Base-by-base conservation (phyloP, 2,797 vertebrate genomes). In the Helostoma temminkii region DNA sequence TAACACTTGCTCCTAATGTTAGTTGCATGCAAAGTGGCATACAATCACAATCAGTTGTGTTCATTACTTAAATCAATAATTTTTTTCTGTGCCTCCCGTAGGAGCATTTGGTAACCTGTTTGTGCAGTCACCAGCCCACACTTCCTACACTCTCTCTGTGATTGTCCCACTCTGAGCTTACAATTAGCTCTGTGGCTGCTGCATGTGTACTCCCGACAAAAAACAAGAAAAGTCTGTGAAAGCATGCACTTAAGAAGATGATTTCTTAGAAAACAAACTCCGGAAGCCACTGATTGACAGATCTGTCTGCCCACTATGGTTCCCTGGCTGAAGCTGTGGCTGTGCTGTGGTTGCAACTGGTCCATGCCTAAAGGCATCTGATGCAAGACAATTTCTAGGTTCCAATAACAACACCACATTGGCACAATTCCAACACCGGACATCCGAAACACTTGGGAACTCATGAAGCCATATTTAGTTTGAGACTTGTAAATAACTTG, bases 271-370 rank as follows among this genome's bases (percentile, higher is more conserved):
- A 91, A 93, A 92, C 90, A 90, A 91, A 89, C 86, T 93, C 93
- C 92, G 93, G 93, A 94, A 94, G 88, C 86, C 85, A 65, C 87
- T 86, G 87, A 87, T 77, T 86, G 87, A 86, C 85, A 83, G 89
- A 85, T 82, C 55, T 83, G 81, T 85, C 91, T 88, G 86, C 92
- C 93, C 92, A 92, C 92, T 89, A 89, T 83, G 82, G 80, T 85
- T 76, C 82, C 24, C 78, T 39, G 79, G 91, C 87, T 81, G 24
- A 74, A 82, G 82, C 69, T 88, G 91, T 71, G 92, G 93, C 80
- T 39, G 67, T 48, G 70, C 84, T 86, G 89, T 48, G 89, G 92
- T 87, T 45, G 74, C 77, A 70, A 56, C 83, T 55, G 58, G 73
- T 83, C 80, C 58, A 26, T 64, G 83, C 66, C 85, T 84, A 58